phyloP scores from a whole-genome alignment of 2,888 invertebrate species.

The Eupithecia pulchellata region DNA sequence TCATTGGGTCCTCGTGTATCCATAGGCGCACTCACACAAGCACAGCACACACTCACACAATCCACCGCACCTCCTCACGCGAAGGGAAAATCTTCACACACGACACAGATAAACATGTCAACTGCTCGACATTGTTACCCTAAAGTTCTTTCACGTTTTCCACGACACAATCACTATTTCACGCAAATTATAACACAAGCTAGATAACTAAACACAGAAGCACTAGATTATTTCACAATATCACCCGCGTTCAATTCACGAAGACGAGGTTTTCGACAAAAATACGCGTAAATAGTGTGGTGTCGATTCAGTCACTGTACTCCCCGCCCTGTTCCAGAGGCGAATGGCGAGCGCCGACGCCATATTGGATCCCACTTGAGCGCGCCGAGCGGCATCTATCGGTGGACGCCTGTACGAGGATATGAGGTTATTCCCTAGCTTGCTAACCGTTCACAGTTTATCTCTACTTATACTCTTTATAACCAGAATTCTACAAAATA shows the following conservation, averaged over 20 bases:
- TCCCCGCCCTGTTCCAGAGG: constrained; percentile 84
- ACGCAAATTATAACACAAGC: constrained; percentile 80
- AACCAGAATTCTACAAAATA: not conserved
- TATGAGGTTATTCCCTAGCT: constrained; percentile 37
- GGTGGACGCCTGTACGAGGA: constrained; percentile 60
- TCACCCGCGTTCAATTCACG: constrained; percentile 83
- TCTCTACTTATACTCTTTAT: not conserved
- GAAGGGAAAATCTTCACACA: constrained; percentile 86
- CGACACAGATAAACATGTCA: constrained; percentile 86
- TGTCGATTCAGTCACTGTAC: constrained; percentile 81
- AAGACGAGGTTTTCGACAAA: constrained; percentile 78
- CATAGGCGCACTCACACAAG: constrained; percentile 74
- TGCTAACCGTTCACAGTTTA: constrained; percentile 21
- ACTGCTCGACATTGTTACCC: constrained; percentile 85
- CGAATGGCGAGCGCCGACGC: constrained; percentile 84
- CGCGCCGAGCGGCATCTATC: constrained; percentile 72
- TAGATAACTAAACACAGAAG: constrained; percentile 75
- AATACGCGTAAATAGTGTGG: constrained; percentile 82
- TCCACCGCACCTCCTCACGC: constrained; percentile 82
- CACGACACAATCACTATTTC: constrained; percentile 76
- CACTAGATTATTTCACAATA: constrained; percentile 78
- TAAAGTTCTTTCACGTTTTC: constrained; percentile 82
- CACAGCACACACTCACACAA: constrained; percentile 77
- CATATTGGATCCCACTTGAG: constrained; percentile 79
- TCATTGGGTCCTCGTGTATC: constrained; percentile 79